Base-by-base conservation (phyloP, 2,888 invertebrate genomes). In the Aporophyla lueneburgensis region DNA sequence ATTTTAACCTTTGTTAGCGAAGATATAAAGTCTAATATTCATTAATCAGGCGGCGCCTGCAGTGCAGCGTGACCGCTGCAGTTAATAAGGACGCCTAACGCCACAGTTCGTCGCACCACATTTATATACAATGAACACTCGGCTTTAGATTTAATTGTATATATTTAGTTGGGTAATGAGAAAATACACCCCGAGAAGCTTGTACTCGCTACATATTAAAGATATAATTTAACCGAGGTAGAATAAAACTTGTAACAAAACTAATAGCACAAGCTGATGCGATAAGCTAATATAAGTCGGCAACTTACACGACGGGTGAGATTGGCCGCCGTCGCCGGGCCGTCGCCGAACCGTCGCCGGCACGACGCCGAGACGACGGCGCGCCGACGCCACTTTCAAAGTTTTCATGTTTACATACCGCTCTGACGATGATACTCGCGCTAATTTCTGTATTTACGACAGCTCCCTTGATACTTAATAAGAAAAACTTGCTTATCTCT, bases 391-490 rank as follows among this genome's bases (percentile, higher is more conserved):
- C 91, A 90, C 92, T 93, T 91, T 89, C 91, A 90, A 95, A 95
- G 92, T 95, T 94, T 92, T 92, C 91, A 94, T 95, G 94, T 95
- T 95, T 94, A 94, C 94, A 92, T 92, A 91, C 92, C 88, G 89
- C 91, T 89, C 89, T 89, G 89, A 89, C 90, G 92, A 93, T 93
- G 93, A 93, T 93, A 93, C 93, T 92, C 92, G 89, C 88, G 91
- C 94, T 95, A 95, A 95, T 95, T 95, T 93, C 93, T 90, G 91
- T 94, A 95, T 95, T 95, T 94, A 95, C 93, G 93, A 93, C 93
- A 92, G 91, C 92, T 93, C 90, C 92, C 91, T 92, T 91, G 92
- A 92, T 93, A 92, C 93, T 93, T 93, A 92, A 92, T 92, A 93
- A 92, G 93, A 95, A 93, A 94, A 94, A 94, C 91, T 94, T 93